These are phyloP conservation scores for Ladona fulva DNA, from an alignment of 1,140 invertebrate species.

Conservation along the genomic window DNA sequence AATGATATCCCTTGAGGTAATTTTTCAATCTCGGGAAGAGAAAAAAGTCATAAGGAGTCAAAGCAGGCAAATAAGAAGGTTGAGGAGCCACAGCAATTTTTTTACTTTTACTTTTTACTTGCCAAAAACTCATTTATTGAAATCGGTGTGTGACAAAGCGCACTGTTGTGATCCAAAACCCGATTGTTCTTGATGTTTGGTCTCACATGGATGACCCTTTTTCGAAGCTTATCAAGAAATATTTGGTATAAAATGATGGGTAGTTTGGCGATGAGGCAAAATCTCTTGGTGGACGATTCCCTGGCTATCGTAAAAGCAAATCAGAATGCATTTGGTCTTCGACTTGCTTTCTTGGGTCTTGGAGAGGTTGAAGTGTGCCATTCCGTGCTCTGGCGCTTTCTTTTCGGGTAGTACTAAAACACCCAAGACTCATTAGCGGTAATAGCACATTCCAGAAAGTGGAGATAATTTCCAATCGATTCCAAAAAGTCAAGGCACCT, in stretches of 20 bases:
- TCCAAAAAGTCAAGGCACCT: constrained; percentile 19
- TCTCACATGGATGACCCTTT: constrained; percentile 20
- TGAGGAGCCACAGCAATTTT: constrained; percentile 12
- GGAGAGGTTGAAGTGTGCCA: constrained; percentile 18
- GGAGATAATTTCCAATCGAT: constrained; percentile 18
- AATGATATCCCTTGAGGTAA: constrained; percentile 21
- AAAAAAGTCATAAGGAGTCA: constrained; percentile 16
- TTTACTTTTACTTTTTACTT: constrained; percentile 12
- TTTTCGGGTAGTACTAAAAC: constrained; percentile 29
- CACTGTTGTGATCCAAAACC: constrained; percentile 16
- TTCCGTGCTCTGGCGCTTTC: constrained; percentile 28
- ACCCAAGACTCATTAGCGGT: constrained; percentile 29
- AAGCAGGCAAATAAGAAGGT: constrained; percentile 13
- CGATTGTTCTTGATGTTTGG: constrained; percentile 19
- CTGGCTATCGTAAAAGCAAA: constrained; percentile 22
- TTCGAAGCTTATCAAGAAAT: constrained; percentile 17
- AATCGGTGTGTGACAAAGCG: constrained; percentile 17
- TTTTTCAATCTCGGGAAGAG: constrained; percentile 15
- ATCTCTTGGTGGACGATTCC: constrained; percentile 24
- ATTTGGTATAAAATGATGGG: constrained; percentile 15
- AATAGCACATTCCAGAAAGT: constrained; percentile 22
- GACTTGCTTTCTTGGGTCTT: constrained; percentile 20
- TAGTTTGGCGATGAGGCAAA: constrained; percentile 19
- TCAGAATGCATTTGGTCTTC: constrained; percentile 23
- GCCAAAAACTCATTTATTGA: constrained; percentile 8